Evolutionary conservation across 2,888 invertebrate genomes (phyloP).

Genomic region (Hirtodrosophila confusa): DNA sequence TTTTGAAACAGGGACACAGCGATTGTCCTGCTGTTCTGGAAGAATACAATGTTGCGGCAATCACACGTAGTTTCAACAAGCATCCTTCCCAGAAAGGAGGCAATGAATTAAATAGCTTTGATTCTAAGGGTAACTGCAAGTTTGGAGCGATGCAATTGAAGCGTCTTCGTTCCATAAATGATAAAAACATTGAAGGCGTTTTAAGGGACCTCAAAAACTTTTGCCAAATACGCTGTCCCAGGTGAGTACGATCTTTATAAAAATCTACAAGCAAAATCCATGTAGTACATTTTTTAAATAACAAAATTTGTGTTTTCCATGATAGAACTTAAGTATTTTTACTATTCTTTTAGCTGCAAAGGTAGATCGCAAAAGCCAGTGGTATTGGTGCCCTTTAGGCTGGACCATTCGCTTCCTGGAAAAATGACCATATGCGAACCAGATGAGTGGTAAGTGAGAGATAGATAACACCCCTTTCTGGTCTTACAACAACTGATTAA

Average conservation of each 20-base stretch:
- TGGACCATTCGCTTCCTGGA: background rate
- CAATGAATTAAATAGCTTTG: background rate
- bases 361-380: constrained; percentile 9
- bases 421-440: constrained; percentile 22
- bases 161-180: constrained; percentile 4
- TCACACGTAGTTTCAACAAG: background rate
- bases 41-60: constrained; percentile 32
- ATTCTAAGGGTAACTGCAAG: too few relatives aligned
- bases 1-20: constrained; percentile 1
- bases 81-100: constrained; percentile 1
- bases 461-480: background rate
- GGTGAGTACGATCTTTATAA: constrained; percentile 4
- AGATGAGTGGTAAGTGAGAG: constrained; percentile 35
- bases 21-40: constrained; percentile 3
- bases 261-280: too few relatives aligned
- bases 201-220: constrained; percentile 15
- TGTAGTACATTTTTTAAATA: too few relatives aligned
- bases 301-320: too few relatives aligned
- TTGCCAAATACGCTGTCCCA: background rate
- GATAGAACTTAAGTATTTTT: too few relatives aligned
- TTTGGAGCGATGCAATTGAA: background rate
- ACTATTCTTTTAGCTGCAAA: background rate
- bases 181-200: constrained; percentile 7
- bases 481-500: too few relatives aligned
- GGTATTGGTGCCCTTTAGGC: constrained; percentile 23